Evolutionary conservation across 2,888 invertebrate species (phyloP), one percentile per base, ranked within the genome.

Genomic region (Lamellibrachia satsuma): DNA sequence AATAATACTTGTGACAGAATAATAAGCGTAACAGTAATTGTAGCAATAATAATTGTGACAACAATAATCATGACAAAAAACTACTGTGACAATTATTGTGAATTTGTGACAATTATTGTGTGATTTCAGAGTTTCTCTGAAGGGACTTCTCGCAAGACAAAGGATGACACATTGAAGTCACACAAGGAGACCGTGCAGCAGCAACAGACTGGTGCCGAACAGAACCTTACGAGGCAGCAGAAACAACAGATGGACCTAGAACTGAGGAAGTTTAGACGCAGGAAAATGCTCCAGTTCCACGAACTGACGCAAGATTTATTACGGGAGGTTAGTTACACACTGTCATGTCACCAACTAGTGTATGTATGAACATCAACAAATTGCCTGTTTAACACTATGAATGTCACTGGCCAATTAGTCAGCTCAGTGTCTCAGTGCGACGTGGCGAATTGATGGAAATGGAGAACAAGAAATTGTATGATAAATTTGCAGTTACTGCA

Each of bases 151-250:
- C 95, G 95, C 94, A 95, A 95, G 92, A 95, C 95, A 91, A 94
- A 95, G 27, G 96, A 96, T 9, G 96, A 96, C 92, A 94, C 94
- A 39, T 93, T 96, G 93, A 94, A 95, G n/a, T 94, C 94, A 90
- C 95, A 99, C 96, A 99, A 99, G 96, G 99, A 99, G 96, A 98
- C 98, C 97, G 97, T 99, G 96, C 98, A 98, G 96, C 98, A 98
- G 96, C 98, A 98, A 94, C 55, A 91, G 91, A 57, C 91, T 0
- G 91, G 57, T n/a, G 39, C 52, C 7, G 55, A 91, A 55, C 52
- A 91, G 52, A 39, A 52, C 57, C 91, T 91, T 55, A 39, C 90
- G 22, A 92, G 91, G 51, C 90, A 92, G 90, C 93, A 94, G 52
- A 91, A 90, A 52, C 91, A 92, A 9, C 91, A 92, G 91, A 57